Evolutionary conservation across 1,140 invertebrate genomes (phyloP).

Genomic region (Paraescarpia echinospica): DNA sequence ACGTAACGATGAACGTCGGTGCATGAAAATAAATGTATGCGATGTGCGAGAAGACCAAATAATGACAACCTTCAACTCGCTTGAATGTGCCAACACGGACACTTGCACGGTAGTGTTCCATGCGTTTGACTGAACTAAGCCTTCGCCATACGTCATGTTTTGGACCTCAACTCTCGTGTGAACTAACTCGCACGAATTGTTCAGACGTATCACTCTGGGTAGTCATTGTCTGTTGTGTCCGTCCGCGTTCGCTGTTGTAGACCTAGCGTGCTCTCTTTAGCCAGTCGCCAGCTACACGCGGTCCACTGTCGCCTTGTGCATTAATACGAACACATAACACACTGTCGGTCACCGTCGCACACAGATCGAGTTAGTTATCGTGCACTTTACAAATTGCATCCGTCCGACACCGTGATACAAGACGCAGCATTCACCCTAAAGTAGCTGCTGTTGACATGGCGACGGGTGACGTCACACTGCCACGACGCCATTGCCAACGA

Average conservation of each 20-base stretch:
- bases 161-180: background rate
- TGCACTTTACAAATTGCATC: background rate
- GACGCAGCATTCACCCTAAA: background rate
- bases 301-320: too few species aligned
- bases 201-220: background rate
- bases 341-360: background rate
- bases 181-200: background rate
- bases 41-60: background rate
- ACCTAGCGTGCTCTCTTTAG: too few species aligned
- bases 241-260: too few species aligned
- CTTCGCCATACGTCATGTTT: too few species aligned
- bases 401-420: background rate
- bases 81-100: background rate
- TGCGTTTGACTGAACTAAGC: background rate
- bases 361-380: background rate
- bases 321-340: background rate
- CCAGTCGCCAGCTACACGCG: too few species aligned
- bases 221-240: background rate
- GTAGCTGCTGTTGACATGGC: background rate
- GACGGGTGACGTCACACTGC: background rate
- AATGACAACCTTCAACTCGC: background rate
- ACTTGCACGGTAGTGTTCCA: background rate
- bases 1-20: background rate
- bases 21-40: background rate
- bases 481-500: background rate